Evolutionary conservation across 1,140 invertebrate species (phyloP).

Genomic region (Drosophila ironensis): DNA sequence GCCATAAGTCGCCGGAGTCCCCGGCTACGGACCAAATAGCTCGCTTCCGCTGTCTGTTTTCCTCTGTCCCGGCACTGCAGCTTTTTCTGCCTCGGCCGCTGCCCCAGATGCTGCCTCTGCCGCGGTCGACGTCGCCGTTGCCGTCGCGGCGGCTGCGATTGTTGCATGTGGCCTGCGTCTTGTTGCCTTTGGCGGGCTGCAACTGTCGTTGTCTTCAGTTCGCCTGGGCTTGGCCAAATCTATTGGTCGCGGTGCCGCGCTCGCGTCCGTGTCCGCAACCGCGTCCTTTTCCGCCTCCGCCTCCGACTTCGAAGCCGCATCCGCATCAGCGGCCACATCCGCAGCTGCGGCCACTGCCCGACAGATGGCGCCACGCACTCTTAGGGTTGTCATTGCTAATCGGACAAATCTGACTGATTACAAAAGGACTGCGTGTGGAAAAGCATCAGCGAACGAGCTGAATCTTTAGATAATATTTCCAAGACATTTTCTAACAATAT

Average conservation of each 20-base stretch:
- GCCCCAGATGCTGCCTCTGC: conserved; percentile 19
- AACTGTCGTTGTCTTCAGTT: conserved; percentile 75
- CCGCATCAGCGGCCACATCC: no score
- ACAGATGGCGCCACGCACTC: conserved; percentile 53
- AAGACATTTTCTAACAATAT: no score
- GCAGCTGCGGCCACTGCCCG: conserved; percentile 12
- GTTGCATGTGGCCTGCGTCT: conserved; percentile 68
- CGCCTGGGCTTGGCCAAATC: conserved; percentile 71
- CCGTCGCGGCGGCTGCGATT: conserved; percentile 42
- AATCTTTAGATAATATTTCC: no score
- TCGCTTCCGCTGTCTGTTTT: conserved; percentile 52
- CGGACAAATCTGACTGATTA: not conserved
- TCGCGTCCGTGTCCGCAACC: conserved; percentile 35
- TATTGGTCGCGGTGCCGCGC: conserved; percentile 71
- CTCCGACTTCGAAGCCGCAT: conserved; percentile 9
- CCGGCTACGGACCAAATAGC: conserved; percentile 19
- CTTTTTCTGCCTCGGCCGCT: conserved; percentile 47
- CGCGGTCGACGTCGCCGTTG: conserved; percentile 10
- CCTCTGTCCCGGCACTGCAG: conserved; percentile 18
- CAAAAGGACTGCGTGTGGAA: no score
- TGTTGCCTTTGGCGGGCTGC: conserved; percentile 70
- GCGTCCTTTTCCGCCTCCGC: conserved; percentile 13
- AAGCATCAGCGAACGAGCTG: not conserved
- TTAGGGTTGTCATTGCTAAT: not conserved
- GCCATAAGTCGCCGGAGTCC: conserved; percentile 64